These are phyloP conservation scores for Ctenicera cuprea DNA, from an alignment of 2,888 invertebrate genomes.

Conservation along the genomic window DNA sequence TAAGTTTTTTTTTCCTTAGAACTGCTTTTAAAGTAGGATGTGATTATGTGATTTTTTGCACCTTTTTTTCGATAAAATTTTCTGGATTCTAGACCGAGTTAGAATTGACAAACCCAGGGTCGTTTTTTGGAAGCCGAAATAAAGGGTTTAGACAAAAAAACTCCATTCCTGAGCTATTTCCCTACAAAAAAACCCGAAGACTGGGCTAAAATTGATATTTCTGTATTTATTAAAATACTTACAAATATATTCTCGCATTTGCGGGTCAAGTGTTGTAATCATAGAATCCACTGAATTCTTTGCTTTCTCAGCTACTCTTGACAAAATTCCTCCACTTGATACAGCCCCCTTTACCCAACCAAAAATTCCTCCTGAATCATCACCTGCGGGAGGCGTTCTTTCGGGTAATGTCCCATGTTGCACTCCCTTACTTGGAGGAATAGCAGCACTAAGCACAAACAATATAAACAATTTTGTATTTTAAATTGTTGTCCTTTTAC, in stretches of 20 bases:
- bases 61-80: too few species aligned
- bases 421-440: constrained; percentile 70
- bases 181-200: too few species aligned
- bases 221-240: constrained; percentile 74
- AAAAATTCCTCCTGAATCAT: constrained; percentile 76
- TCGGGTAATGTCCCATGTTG: constrained; percentile 57
- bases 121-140: too few species aligned
- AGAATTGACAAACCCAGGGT: too few species aligned
- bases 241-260: constrained; percentile 92
- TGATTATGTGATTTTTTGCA: too few species aligned
- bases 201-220: too few species aligned
- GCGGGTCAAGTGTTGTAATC: constrained; percentile 91
- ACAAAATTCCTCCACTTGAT: constrained; percentile 78
- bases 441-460: constrained; percentile 66
- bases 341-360: constrained; percentile 85
- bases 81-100: too few species aligned
- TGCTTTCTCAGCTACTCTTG: constrained; percentile 83
- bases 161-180: too few species aligned
- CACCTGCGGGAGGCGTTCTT: constrained; percentile 64
- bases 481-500: constrained; percentile 56
- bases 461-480: not conserved
- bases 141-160: too few species aligned
- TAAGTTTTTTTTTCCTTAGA: too few species aligned
- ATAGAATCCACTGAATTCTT: constrained; percentile 89
- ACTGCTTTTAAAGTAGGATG: too few species aligned